Evolutionary conservation across 2,797 vertebrate species (phyloP), one percentile per base, ranked within the genome.

Genomic region (Crocidura indochinensis): DNA sequence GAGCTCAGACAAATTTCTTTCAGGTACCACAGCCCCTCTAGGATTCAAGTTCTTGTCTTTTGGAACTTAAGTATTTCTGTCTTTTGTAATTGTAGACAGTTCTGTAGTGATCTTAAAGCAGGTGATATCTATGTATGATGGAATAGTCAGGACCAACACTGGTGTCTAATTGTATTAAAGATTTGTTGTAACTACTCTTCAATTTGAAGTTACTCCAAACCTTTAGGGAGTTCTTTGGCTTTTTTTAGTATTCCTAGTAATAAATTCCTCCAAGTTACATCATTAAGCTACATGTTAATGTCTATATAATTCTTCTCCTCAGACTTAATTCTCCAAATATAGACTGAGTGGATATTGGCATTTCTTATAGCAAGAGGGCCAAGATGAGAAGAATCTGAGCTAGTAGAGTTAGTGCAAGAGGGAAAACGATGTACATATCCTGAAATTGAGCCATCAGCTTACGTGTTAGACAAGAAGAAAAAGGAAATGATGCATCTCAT

Each of bases 241-340:
- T 12, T 68, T 68, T 46, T 22, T 38, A 47, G 0, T 73, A 51
- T 81, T 73, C 56, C 38, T 49, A 81, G 27, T 46, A 49, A 22
- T n/a, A 64, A 19, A 78, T 92, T 86, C 72, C 91, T 78, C 14
- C 20, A 27, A 68, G 60, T 53, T 47, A 14, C 24, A 65, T 38
- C 15, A 3, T n/a, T 8, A 22, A 53, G 19, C 11, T 6, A 26
- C 0, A 67, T 22, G 20, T 83, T 44, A 51, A 2, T 49, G 24
- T 38, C 12, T 14, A 11, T 49, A 5, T 69, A 4, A 19, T 49
- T 90, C 15, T 73, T 84, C 26, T 74, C 8, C 20, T 47, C 29
- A 65, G 27, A 8, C 24, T 27, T 47, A 73, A 20, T 51, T 31
- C 29, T 49, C 44, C 64, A 56, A 31, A 9, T 68, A 29, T 56